Evolutionary conservation across 1,140 invertebrate genomes (phyloP).

Genomic region (Micrasema longulum): DNA sequence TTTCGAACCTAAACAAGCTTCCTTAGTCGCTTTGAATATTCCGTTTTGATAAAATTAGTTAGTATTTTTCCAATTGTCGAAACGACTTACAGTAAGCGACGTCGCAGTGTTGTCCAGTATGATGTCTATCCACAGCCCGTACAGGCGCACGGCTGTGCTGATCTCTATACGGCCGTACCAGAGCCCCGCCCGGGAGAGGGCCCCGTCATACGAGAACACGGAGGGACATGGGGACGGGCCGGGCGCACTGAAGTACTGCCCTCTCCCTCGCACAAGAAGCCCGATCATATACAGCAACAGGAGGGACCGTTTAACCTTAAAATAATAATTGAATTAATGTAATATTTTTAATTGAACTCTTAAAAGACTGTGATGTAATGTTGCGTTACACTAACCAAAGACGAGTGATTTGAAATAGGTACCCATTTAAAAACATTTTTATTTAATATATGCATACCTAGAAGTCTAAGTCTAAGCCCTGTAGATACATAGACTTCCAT

Average conservation of each 20-base stretch:
- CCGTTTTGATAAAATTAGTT: too few relatives aligned
- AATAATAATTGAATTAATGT: too few relatives aligned
- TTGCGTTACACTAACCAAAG: too few relatives aligned
- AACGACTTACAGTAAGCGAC: constrained; percentile 60
- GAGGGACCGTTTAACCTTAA: not conserved
- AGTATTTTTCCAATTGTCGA: too few relatives aligned
- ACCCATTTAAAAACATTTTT: not conserved
- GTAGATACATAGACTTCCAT: too few relatives aligned
- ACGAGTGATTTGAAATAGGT: too few relatives aligned
- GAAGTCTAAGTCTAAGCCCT: too few relatives aligned
- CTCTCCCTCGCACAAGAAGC: not conserved
- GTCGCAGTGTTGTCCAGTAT: constrained; percentile 63
- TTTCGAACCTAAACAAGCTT: too few relatives aligned
- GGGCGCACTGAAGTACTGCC: constrained; percentile 2
- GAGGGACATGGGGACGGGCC: constrained; percentile 62
- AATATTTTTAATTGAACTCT: too few relatives aligned
- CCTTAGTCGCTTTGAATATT: too few relatives aligned
- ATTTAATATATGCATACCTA: not conserved
- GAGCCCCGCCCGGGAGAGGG: constrained; percentile 58
- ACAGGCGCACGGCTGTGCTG: constrained; percentile 62
- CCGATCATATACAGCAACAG: constrained; percentile 4
- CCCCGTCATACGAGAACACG: constrained; percentile 63
- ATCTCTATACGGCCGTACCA: constrained; percentile 64
- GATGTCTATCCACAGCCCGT: constrained; percentile 64
- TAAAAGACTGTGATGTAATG: too few relatives aligned